These are phyloP conservation scores for Syrphus vitripennis DNA, from an alignment of 2,888 invertebrate genomes.

Conservation along the genomic window DNA sequence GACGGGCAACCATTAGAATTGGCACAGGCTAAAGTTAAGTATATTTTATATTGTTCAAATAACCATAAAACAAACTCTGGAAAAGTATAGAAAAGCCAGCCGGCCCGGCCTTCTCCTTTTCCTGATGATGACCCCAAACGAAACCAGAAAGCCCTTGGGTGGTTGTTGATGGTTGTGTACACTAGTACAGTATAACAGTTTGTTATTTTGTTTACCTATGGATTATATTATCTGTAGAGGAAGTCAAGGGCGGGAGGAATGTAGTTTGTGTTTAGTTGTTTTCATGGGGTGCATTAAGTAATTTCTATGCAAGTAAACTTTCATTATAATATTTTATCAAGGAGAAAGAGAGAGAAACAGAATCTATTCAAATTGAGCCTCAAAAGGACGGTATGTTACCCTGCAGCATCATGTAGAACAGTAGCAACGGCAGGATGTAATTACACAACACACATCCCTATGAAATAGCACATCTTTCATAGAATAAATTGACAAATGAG, in stretches of 20 bases:
- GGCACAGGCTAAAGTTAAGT: conserved; percentile 42
- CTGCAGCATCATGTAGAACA: neutral
- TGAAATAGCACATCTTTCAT: conserved; percentile 25
- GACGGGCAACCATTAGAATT: conserved; percentile 8
- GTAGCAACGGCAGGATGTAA: conserved; percentile 44
- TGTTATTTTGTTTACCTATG: conserved; percentile 60
- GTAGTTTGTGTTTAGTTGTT: conserved; percentile 19
- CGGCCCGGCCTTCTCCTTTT: conserved; percentile 6
- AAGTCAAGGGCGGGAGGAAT: neutral
- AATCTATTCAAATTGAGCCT: conserved; percentile 37
- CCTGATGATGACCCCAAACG: neutral
- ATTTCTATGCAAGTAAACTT: conserved; percentile 49
- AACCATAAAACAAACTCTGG: conserved; percentile 59
- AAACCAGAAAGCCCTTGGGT: neutral
- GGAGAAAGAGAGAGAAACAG: too few species aligned
- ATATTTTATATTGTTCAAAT: conserved; percentile 56
- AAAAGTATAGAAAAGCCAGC: conserved; percentile 32
- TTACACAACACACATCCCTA: conserved; percentile 50
- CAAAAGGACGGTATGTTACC: conserved; percentile 30
- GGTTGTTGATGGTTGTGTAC: neutral
- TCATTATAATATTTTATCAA: conserved; percentile 38
- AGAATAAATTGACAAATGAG: conserved; percentile 54
- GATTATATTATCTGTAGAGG: conserved; percentile 59
- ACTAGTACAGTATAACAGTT: too few species aligned
- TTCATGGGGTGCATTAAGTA: conserved; percentile 53